Evolutionary conservation across 1,140 invertebrate species (phyloP).

Genomic region (Nylanderia fulva): DNA sequence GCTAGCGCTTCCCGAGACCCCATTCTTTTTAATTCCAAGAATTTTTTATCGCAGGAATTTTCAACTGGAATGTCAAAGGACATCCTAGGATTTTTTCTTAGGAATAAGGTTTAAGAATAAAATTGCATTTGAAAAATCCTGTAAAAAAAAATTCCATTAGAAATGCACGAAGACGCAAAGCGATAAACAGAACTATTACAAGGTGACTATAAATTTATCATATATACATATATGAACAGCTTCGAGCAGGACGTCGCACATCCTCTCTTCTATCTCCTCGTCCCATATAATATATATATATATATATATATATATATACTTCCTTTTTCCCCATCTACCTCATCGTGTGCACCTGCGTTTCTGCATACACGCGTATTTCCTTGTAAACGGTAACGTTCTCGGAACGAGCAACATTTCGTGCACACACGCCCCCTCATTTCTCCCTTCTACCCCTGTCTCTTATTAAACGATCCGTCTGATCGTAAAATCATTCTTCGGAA

Average conservation of each 20-base stretch:
- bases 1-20: too few relatives aligned
- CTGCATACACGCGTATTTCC: constrained; percentile 60
- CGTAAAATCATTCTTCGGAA: constrained; percentile 34
- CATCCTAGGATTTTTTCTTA: too few relatives aligned
- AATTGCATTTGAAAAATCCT: too few relatives aligned
- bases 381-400: constrained; percentile 69
- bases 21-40: too few relatives aligned
- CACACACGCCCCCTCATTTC: constrained; percentile 11
- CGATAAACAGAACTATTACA: background rate
- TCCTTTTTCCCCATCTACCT: background rate
- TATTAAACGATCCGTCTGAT: constrained; percentile 39
- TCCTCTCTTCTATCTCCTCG: constrained; percentile 1
- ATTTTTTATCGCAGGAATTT: too few relatives aligned
- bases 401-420: constrained; percentile 45
- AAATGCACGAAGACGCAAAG: background rate
- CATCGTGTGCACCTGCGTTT: constrained; percentile 66
- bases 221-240: constrained; percentile 58
- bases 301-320: too few relatives aligned
- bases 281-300: too few relatives aligned
- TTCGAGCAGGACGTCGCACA: constrained; percentile 55
- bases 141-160: too few relatives aligned
- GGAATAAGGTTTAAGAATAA: too few relatives aligned
- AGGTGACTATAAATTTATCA: constrained; percentile 67
- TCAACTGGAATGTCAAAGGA: too few relatives aligned
- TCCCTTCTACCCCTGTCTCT: constrained; percentile 7